Base-by-base conservation (phyloP, 2,113 vertebrate genomes). In the Nesogale talazaci region DNA sequence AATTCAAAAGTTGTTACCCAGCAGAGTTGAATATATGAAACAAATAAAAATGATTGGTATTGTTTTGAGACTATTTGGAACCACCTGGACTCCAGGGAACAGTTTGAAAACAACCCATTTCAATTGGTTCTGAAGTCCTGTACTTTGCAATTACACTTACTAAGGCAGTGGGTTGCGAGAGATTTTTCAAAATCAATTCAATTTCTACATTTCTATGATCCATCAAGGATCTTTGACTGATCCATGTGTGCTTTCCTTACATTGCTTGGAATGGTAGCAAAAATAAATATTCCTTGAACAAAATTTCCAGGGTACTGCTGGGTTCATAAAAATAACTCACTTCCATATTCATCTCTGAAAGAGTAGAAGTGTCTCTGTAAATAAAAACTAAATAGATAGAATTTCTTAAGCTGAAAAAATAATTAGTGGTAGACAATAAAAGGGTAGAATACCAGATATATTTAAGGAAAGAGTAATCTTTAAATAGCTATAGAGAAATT, bases 301-400 rank as follows among this genome's bases (percentile, higher is more conserved):
- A 83, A 57, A 93, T 81, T 61, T 94, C 29, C 19, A 88, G 40
- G 25, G 86, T 27, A 70, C 25, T 83, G 22, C 52, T n/a, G 38
- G 16, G 12, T 88, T 77, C 86, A 63, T n/a, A 65, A 86, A 89
- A 85, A 63, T 91, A 56, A 67, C 69, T 77, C 38, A 7, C 36
- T 52, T 65, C 63, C n/a, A 88, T 17, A 75, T 75, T 93, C 12
- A 89, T 80, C 29, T 92, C 6, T 90, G 81, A 83, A 95, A 93
- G 23, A 52, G 42, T 46, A 19, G 81, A 89, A 81, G 3, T 52
- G 9, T 40, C 85, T 61, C 8, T 17, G 91, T 74, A 95, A 90
- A 83, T 52, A 52, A 31, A 74, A 61, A 61, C 69, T 34, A 75
- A 77, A 27, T 78, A 61, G 89, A 88, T 29, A 15, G 56, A 89